phyloP scores from a whole-genome alignment of 2,113 vertebrate genomes.

The Paedocypris sp. region DNA sequence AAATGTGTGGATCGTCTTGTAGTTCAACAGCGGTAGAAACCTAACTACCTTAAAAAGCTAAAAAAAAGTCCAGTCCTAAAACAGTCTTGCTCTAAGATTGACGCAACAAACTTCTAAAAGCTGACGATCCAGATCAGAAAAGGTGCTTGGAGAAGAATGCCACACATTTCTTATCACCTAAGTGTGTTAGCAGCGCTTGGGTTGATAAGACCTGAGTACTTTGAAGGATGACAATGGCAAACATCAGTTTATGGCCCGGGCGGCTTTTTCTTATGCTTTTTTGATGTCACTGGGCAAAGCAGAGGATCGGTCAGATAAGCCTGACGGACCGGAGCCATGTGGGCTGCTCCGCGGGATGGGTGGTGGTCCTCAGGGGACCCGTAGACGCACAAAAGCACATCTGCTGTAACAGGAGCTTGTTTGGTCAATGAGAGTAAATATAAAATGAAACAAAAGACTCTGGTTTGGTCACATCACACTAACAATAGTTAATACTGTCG shows the following conservation, averaged over 20 bases:
- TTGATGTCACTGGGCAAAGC: conserved; percentile 5
- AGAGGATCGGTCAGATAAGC: not conserved
- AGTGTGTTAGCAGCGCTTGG: not conserved
- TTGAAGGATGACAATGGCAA: not conserved
- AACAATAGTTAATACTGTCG: not conserved
- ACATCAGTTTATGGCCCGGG: not conserved
- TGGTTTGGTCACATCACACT: not conserved
- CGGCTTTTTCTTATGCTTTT: too few relatives aligned
- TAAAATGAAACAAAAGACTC: too few relatives aligned
- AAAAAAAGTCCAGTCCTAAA: too few relatives aligned
- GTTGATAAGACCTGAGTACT: not conserved
- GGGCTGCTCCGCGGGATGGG: conserved; percentile 13
- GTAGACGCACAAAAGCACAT: conserved; percentile 23
- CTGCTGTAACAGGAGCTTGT: conserved; percentile 14
- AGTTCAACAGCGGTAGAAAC: conserved; percentile 41
- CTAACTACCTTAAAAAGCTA: conserved; percentile 25
- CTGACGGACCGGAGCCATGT: not conserved
- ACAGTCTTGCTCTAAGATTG: too few relatives aligned
- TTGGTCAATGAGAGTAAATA: not conserved
- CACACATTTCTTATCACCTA: not conserved
- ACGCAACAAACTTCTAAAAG: not conserved
- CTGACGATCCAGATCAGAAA: not conserved
- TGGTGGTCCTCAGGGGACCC: conserved; percentile 11
- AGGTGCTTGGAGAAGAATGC: not conserved
- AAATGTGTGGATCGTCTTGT: conserved; percentile 58